A percentile compares a stretch with the other conserved stretches of the same genome.
These are phyloP conservation scores for Liasis olivaceus DNA, from an alignment of 2,797 vertebrate genomes.

Conservation along the genomic window DNA sequence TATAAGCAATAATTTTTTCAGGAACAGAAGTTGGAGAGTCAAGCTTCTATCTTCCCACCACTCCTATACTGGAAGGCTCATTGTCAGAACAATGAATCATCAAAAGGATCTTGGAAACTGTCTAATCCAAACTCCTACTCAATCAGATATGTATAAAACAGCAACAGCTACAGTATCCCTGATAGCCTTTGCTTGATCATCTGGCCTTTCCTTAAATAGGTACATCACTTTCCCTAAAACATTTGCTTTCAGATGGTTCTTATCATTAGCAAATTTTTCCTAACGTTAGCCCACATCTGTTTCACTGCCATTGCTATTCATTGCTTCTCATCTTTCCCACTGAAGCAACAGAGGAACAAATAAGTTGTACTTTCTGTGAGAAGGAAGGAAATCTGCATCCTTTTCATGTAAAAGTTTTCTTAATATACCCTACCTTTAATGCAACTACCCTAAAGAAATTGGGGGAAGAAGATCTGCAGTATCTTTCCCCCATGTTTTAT, in stretches of 20 bases:
- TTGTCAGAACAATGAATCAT: not conserved
- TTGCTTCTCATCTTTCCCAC: not conserved
- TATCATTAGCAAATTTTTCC: not conserved
- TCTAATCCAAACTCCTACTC: not conserved
- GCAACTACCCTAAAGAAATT: too few species aligned
- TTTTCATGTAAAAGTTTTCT: too few species aligned
- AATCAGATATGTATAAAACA: not conserved
- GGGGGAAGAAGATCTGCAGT: too few species aligned
- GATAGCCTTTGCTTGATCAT: not conserved
- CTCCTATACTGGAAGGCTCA: not conserved
- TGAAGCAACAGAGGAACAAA: not conserved
- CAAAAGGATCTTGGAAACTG: not conserved
- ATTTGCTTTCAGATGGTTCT: not conserved
- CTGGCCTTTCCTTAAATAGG: too few species aligned
- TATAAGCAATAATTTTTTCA: not conserved
- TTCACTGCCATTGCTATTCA: not conserved
- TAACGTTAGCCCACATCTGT: not conserved
- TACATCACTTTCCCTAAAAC: not conserved
- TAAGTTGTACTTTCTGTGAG: not conserved
- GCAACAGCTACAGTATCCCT: not conserved
- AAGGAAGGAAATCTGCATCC: too few species aligned
- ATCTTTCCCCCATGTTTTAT: too few species aligned
- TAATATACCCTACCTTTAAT: too few species aligned
- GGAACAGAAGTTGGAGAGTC: not conserved
- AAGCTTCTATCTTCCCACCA: not conserved